Percentiles rank a stretch among this genome's conserved stretches.
Conservation (phyloP, 2,797 vertebrate species). For the Alauda arvensis region DNA sequence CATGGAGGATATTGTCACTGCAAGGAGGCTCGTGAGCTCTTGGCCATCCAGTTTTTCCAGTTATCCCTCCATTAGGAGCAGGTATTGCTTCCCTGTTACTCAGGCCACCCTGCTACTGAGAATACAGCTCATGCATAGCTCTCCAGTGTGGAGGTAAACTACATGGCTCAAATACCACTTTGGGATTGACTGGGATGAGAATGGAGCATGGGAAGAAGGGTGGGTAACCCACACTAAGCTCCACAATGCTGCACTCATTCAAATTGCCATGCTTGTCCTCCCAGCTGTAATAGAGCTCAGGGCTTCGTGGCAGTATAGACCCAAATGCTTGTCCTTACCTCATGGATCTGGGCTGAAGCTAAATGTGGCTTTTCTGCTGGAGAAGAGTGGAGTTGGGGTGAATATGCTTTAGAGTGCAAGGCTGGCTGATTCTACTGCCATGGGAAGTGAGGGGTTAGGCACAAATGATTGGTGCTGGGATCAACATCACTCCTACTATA, state of each 20-base stretch:
- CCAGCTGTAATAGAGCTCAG: neutral
- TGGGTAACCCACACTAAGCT: neutral
- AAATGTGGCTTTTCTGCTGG: neutral
- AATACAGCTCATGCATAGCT: neutral
- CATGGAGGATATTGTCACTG: neutral
- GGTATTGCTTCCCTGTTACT: neutral
- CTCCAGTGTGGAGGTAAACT: neutral
- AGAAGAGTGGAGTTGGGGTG: neutral
- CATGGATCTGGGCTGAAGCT: neutral
- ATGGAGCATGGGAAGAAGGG: neutral
- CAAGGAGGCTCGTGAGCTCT: neutral
- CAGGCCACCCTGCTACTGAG: neutral
- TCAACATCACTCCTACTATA: neutral
- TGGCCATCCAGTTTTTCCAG: neutral
- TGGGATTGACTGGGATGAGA: neutral
- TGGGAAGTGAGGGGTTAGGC: rapidly evolving
- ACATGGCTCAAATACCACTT: neutral
- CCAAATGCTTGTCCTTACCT: neutral
- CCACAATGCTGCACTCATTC: neutral
- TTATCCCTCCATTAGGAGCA: neutral
- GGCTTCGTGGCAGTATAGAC: rapidly evolving
- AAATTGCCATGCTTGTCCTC: neutral
- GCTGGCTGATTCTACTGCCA: neutral
- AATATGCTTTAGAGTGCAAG: neutral
- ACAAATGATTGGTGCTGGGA: neutral